A percentile compares a stretch with the other conserved stretches of the same genome.
phyloP scores from a whole-genome alignment of 2,113 vertebrate genomes.

The Macrotis lagotis region DNA sequence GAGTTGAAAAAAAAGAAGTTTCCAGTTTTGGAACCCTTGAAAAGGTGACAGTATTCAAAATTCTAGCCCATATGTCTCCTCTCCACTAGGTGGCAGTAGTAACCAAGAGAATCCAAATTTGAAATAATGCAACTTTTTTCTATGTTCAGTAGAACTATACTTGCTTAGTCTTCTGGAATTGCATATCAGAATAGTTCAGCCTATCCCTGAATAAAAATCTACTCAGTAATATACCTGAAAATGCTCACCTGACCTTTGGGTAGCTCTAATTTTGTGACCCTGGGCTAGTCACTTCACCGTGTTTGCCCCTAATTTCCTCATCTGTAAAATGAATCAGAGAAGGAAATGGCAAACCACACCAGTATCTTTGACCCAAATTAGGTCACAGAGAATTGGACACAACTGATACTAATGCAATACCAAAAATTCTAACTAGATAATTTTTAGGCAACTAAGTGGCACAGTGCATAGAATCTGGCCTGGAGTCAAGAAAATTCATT shows the following conservation, averaged over 20 bases:
- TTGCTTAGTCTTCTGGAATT: constrained; percentile 11
- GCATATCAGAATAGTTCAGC: background rate
- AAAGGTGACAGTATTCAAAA: background rate
- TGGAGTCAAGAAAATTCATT: too few species aligned
- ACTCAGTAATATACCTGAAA: background rate
- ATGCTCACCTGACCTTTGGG: background rate
- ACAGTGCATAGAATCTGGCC: too few species aligned
- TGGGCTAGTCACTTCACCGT: too few species aligned
- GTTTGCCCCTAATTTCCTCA: too few species aligned
- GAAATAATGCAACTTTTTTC: background rate
- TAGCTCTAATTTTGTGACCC: background rate
- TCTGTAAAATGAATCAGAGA: too few species aligned
- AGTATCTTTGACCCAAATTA: too few species aligned
- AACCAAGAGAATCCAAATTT: background rate
- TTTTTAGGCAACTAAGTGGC: too few species aligned
- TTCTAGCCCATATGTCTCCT: background rate
- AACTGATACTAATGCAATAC: too few species aligned
- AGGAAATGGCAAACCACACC: too few species aligned
- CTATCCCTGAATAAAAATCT: background rate
- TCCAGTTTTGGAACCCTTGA: background rate
- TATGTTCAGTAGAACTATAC: background rate
- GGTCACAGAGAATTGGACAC: too few species aligned
- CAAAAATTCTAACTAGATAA: too few species aligned
- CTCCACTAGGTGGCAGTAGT: constrained; percentile 66
- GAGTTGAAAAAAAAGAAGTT: background rate